Evolutionary conservation across 2,888 invertebrate genomes (phyloP).

Genomic region (Drosophila melanosoma): DNA sequence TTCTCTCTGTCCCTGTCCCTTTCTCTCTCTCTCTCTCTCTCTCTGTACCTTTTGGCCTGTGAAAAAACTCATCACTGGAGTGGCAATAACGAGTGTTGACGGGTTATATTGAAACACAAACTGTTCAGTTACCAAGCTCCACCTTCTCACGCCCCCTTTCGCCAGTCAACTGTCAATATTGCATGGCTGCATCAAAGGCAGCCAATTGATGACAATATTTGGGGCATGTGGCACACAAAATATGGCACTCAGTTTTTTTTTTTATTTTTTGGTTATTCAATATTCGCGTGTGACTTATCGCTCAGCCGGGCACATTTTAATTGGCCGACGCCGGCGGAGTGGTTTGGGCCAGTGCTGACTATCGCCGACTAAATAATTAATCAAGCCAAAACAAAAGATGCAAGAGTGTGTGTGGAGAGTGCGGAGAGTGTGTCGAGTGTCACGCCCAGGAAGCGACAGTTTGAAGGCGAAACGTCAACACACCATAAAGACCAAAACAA

Average conservation of each 20-base stretch:
- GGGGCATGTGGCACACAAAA: slow-evolving; percentile 33
- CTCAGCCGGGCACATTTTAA: slow-evolving; percentile 51
- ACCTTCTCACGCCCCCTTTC: not conserved
- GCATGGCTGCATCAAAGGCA: slow-evolving; percentile 47
- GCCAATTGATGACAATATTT: slow-evolving; percentile 47
- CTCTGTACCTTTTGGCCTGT: slow-evolving; percentile 10
- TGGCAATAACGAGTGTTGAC: slow-evolving; percentile 75
- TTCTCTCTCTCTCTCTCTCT: not conserved
- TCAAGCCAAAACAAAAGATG: slow-evolving; percentile 69
- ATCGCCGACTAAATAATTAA: slow-evolving; percentile 75
- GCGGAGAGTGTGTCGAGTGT: slow-evolving; percentile 39
- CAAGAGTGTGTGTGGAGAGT: slow-evolving; percentile 1
- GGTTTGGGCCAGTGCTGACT: slow-evolving; percentile 18
- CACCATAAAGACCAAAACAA: slow-evolving; percentile 42
- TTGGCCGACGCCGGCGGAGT: slow-evolving; percentile 46
- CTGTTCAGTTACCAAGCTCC: slow-evolving; percentile 9
- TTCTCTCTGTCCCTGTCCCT: slow-evolving; percentile 10
- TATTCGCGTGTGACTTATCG: slow-evolving; percentile 70
- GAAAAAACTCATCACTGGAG: slow-evolving; percentile 63
- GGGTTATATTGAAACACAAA: slow-evolving; percentile 67
- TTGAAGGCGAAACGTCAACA: slow-evolving; percentile 69
- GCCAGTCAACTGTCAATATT: not conserved
- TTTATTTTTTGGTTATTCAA: slow-evolving; percentile 9
- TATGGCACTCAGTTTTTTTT: slow-evolving; percentile 17
- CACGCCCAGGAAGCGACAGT: slow-evolving; percentile 72